Base-by-base conservation (phyloP, 1,140 invertebrate species). In the Brevipalpus yothersi region DNA sequence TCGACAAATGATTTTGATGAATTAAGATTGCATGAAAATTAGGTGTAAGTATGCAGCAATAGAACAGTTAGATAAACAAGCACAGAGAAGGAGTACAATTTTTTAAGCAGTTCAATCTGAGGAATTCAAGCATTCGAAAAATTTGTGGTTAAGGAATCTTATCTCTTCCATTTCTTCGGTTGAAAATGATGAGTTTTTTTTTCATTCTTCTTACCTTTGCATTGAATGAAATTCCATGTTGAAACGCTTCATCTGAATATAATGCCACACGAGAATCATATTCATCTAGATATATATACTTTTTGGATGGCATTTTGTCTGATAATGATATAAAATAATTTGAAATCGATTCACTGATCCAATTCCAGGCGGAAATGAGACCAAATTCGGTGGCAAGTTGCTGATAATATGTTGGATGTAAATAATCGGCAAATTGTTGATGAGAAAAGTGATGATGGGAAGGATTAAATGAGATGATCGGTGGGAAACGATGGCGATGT, bases 161-260 rank as follows among this genome's bases (percentile, higher is more conserved):
- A 31, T 31, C 31, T 31, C 31, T 31, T 31, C 31, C 31, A 3
- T 31, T 31, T 5, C 31, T n/a, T n/a, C 31, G 5, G 31, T 3
- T 31, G 31, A 2, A 31, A 31, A 31, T 31, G 5, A 31, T n/a
- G n/a, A n/a, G n/a, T n/a, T n/a, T n/a, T n/a, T n/a, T n/a, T n/a
- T n/a, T n/a, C 2, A 31, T 31, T 31, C 31, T 3, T 59, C 72
- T 72, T 76, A 96, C 92, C 86, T 97, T 97, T 60, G 89, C 90
- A 72, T 90, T 84, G 75, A 95, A 96, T 67, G 82, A 81, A 71
- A 96, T 94, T 61, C 92, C 92, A 74, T 94, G 86, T 64, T 90
- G 82, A 73, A 95, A 96, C 53, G 90, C 89, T 73, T 95, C 88
- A 62, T 95, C 91, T 58, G 87, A 83, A 74, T 95, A 86, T 53